Evolutionary conservation across 2,113 vertebrate species (phyloP).

Genomic region (Notarius lentiginosus): DNA sequence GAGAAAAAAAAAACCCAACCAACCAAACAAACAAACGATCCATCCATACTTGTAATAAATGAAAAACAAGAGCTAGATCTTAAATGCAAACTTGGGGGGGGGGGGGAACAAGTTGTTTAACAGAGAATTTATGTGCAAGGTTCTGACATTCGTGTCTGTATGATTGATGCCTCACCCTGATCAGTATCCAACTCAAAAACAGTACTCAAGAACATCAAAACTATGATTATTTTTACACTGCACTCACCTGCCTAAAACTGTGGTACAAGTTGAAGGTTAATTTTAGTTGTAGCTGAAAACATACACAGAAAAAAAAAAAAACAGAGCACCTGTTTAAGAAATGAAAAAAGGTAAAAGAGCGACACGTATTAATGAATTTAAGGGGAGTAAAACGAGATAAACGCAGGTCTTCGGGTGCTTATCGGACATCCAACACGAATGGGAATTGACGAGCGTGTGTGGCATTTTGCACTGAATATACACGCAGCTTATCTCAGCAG

Average conservation of each 20-base stretch:
- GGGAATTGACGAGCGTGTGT: background rate
- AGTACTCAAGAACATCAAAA: conserved; percentile 31
- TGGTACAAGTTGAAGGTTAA: conserved; percentile 8
- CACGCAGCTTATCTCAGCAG: conserved; percentile 37
- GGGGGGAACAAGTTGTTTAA: conserved; percentile 42
- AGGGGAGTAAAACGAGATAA: conserved; percentile 11
- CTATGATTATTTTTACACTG: conserved; percentile 23
- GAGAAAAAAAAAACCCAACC: background rate
- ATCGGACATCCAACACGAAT: background rate
- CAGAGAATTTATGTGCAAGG: conserved; percentile 50
- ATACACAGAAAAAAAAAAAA: conserved; percentile 20
- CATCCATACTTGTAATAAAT: conserved; percentile 41
- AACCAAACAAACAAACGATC: conserved; percentile 29
- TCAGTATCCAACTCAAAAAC: conserved; percentile 49
- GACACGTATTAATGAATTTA: background rate
- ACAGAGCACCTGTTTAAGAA: conserved; percentile 10
- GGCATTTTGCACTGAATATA: conserved; percentile 20
- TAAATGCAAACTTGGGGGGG: conserved; percentile 45
- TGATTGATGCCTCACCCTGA: conserved; percentile 48
- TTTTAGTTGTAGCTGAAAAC: conserved; percentile 4
- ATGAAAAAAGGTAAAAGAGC: background rate
- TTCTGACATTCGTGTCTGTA: conserved; percentile 49
- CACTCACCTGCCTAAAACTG: conserved; percentile 37
- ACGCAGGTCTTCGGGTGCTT: conserved; percentile 8
- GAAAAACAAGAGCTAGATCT: conserved; percentile 49